Evolutionary conservation across 1,140 invertebrate genomes (phyloP), one percentile per base, ranked within the genome.

Genomic region (Monomorium pharaonis): DNA sequence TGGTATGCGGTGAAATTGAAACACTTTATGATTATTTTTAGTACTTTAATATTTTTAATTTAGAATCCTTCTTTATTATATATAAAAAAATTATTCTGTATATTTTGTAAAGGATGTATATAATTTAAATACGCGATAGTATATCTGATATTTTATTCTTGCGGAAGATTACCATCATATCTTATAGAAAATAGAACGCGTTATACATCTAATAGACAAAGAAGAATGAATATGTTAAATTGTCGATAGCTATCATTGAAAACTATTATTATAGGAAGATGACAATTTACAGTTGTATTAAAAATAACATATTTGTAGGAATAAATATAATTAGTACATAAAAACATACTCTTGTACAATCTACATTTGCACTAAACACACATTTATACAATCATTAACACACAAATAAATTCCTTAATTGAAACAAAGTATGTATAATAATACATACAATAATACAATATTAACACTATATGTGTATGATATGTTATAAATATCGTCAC

Each of bases 401-500:
- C 42, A 27, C 14, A 74, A 44, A 47, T 27, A 74, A 33, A 30
- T 60, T 0, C 4, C 4, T 33, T 24, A 24, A 44, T 60, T 58
- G 18, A 14, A 65, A 44, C 14, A 27, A 72, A 58, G 16, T 47
- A 37, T 42, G n/a, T n/a, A n/a, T 24, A 54, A 30, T 37, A 27
- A 76, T 76, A 60, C n/a, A 47, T 60, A 49, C 24, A 49, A 51
- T 51, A 51, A 80, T 67, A 33, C 33, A 37, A 63, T 30, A 65
- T 37, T 33, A 49, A 24, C 14, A 16, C 2, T 54, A 70, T 5
- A 14, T 67, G 27, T 54, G 37, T 54, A 51, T 80, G 51, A 67
- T 56, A 70, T 42, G 30, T 30, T 33, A 67, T 58, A 83, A 70
- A 83, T 72, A 37, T 60, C 24, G 14, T 60, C 14, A 62, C 63